phyloP scores from a whole-genome alignment of 2,113 vertebrate species.

The Talpa occidentalis region DNA sequence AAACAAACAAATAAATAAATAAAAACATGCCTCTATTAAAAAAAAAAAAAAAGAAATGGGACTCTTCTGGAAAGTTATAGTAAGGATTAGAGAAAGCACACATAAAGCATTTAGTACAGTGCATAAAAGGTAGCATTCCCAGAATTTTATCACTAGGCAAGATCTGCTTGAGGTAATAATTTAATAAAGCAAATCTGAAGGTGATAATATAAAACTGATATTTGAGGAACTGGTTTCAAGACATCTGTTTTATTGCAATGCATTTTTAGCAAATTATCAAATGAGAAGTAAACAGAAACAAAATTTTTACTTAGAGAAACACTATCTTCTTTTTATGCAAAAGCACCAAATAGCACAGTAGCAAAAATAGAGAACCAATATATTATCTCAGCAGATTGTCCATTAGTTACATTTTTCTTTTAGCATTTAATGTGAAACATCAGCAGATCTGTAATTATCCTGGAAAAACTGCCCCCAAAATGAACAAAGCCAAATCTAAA shows the following conservation, averaged over 20 bases:
- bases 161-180: not conserved
- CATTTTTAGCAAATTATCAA: not conserved
- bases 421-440: slow-evolving; percentile 18
- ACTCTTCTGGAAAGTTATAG: not conserved
- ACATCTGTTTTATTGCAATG: not conserved
- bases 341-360: not conserved
- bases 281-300: not conserved
- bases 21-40: no score
- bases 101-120: accelerated
- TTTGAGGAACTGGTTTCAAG: not conserved
- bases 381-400: slow-evolving; percentile 48
- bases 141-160: not conserved
- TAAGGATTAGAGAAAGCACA: not conserved
- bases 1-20: no score
- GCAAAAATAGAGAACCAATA: slow-evolving; percentile 27
- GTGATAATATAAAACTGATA: not conserved
- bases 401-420: slow-evolving; percentile 25
- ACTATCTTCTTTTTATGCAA: not conserved
- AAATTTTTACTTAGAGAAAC: not conserved
- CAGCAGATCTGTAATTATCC: slow-evolving; percentile 59
- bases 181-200: not conserved
- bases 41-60: no score
- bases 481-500: slow-evolving; percentile 42
- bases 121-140: not conserved
- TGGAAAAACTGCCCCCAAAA: not conserved